Evolutionary conservation across 1,140 invertebrate genomes (phyloP), one percentile per base, ranked within the genome.

Genomic region (Cydia strobilella): DNA sequence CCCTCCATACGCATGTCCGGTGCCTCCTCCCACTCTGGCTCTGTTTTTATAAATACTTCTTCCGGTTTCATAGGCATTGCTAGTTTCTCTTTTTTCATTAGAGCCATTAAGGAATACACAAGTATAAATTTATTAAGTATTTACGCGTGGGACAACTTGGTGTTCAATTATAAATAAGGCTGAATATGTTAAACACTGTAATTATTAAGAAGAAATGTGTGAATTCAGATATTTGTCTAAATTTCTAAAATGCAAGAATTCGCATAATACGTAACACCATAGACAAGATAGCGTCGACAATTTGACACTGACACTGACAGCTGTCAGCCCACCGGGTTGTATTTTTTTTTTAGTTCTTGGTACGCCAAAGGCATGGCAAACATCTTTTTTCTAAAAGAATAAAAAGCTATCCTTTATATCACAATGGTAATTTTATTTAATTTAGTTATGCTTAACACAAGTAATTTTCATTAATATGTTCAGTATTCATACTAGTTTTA

Each of bases 11-110:
- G 51, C n/a, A 18, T 54, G 0, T 54, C 51, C 6, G 51, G 51
- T 54, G n/a, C 51, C 51, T 54, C 51, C n/a, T 54, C 51, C 51
- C 51, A 54, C 4, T 54, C 51, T 5, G 51, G 51, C 51, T 54
- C 51, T 54, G 15, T 20, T 54, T 54, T 54, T 5, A 54, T 54
- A 6, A n/a, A 54, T 1, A 54, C 51, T 54, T 1, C n/a, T 15
- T 18, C 51, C n/a, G n/a, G 51, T 54, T 54, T 18, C n/a, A 54
- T 9, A 18, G 51, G 15, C 7, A 18, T 54, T 9, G 51, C n/a
- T 6, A 3, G 15, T 0, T 54, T 6, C 15, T 7, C 15, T 18
- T 54, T 15, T 6, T 54, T 18, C 1, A 54, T 54, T 0, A 54
- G n/a, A 54, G 51, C 51, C 51, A 54, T 54, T 15, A 9, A 4